Evolutionary conservation across 2,888 invertebrate species (phyloP).

Genomic region (Noctua pronuba): DNA sequence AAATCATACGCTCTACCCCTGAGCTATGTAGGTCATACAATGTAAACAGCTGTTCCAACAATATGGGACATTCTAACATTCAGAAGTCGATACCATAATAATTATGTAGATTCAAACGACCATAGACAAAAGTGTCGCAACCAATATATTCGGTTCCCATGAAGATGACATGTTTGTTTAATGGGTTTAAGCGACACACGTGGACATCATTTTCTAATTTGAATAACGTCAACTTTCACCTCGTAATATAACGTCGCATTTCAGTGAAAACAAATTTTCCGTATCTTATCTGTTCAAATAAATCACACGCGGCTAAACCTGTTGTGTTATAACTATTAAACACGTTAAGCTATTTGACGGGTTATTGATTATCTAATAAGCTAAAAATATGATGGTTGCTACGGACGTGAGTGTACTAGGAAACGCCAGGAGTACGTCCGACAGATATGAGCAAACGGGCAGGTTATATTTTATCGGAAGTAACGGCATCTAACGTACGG

Average conservation of each 20-base stretch:
- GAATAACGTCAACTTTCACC: conserved; percentile 66
- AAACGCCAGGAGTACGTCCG: conserved; percentile 77
- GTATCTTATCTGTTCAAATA: conserved; percentile 63
- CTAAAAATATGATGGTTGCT: conserved; percentile 80
- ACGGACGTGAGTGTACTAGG: conserved; percentile 81
- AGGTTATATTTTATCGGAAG: conserved; percentile 90
- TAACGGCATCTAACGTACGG: conserved; percentile 90
- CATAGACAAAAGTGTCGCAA: conserved; percentile 49
- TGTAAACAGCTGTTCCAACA: conserved; percentile 42
- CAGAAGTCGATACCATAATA: conserved; percentile 11
- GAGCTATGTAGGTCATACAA: conserved; percentile 44
- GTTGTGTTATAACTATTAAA: conserved; percentile 68
- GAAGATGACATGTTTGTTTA: conserved; percentile 57
- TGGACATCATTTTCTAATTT: conserved; percentile 60
- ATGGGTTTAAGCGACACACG: conserved; percentile 53
- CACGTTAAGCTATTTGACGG: conserved; percentile 55
- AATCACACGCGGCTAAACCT: conserved; percentile 61
- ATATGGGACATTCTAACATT: conserved; percentile 7
- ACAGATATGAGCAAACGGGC: conserved; percentile 88
- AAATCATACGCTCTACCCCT: conserved; percentile 36
- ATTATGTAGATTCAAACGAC: conserved; percentile 14
- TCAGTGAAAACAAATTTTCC: conserved; percentile 62
- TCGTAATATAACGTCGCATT: conserved; percentile 46
- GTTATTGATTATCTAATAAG: conserved; percentile 82
- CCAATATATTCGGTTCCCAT: conserved; percentile 55